phyloP scores from a whole-genome alignment of 2,113 vertebrate genomes.

The Suricata suricatta region DNA sequence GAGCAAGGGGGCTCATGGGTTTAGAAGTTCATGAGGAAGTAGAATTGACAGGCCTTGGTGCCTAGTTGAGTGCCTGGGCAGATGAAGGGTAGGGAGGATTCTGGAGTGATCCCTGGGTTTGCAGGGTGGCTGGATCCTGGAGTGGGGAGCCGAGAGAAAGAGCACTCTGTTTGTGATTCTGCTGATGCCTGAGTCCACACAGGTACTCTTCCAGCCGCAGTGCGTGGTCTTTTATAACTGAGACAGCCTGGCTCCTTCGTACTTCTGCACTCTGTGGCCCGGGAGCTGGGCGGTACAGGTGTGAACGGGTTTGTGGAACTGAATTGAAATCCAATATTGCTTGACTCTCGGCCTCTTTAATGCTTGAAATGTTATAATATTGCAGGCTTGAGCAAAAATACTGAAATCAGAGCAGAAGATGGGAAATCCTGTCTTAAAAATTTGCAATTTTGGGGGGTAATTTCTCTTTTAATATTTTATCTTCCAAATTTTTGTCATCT shows the following conservation, averaged over 20 bases:
- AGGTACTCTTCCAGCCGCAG: not conserved
- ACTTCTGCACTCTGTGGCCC: not conserved
- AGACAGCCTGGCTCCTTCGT: not conserved
- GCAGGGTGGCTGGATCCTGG: not conserved
- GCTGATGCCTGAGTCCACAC: too few relatives aligned
- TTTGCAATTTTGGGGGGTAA: not conserved
- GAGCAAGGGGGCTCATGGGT: not conserved
- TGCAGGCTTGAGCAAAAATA: not conserved
- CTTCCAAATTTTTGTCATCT: not conserved
- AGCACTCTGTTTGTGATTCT: not conserved
- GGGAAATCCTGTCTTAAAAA: not conserved
- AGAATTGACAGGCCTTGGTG: not conserved
- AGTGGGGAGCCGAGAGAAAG: not conserved
- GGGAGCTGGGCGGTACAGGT: not conserved
- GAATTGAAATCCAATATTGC: not conserved
- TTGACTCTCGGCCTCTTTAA: not conserved
- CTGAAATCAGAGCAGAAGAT: not conserved
- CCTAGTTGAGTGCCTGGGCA: not conserved
- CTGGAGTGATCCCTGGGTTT: not conserved
- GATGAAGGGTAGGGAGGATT: not conserved
- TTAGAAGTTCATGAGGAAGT: not conserved
- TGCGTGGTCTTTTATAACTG: not conserved
- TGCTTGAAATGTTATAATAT: not conserved
- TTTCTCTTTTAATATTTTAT: not conserved
- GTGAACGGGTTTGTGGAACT: not conserved